These are phyloP conservation scores for Percopsis omiscomaycus DNA, from an alignment of 2,797 vertebrate species.

Conservation along the genomic window DNA sequence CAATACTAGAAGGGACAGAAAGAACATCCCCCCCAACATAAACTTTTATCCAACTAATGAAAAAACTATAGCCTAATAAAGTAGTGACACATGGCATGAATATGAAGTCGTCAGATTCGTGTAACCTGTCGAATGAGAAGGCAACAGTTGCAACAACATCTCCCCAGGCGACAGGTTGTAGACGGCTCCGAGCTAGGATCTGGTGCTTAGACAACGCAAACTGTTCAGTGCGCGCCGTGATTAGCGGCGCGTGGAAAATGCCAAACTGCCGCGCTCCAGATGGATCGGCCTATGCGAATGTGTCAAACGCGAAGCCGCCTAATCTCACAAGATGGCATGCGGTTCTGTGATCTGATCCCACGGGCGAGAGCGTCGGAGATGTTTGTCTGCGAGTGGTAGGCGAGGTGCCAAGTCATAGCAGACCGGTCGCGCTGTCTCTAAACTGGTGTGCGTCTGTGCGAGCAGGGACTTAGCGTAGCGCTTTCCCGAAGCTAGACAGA, in stretches of 20 bases:
- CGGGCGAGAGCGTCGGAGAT: conserved; percentile 18
- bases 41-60: too few relatives aligned
- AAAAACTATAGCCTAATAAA: too few relatives aligned
- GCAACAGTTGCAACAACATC: conserved; percentile 4
- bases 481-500: conserved; percentile 40
- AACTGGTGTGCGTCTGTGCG: conserved; percentile 42
- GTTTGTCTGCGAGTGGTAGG: conserved; percentile 26
- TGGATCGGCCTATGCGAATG: conserved; percentile 25
- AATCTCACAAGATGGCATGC: conserved; percentile 33
- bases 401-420: conserved; percentile 34
- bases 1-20: too few relatives aligned
- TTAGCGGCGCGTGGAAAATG: conserved; percentile 25
- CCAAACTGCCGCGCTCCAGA: conserved; percentile 34
- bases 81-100: background rate
- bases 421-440: conserved; percentile 32
- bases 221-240: conserved; percentile 20
- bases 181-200: conserved; percentile 41
- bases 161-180: conserved; percentile 23
- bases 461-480: conserved; percentile 33
- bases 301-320: conserved; percentile 29
- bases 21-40: too few relatives aligned
- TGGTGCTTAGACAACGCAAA: conserved; percentile 38
- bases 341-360: conserved; percentile 22
- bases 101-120: background rate
- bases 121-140: conserved; percentile 7